phyloP scores from a whole-genome alignment of 2,113 vertebrate genomes.

The Corvus hawaiiensis region DNA sequence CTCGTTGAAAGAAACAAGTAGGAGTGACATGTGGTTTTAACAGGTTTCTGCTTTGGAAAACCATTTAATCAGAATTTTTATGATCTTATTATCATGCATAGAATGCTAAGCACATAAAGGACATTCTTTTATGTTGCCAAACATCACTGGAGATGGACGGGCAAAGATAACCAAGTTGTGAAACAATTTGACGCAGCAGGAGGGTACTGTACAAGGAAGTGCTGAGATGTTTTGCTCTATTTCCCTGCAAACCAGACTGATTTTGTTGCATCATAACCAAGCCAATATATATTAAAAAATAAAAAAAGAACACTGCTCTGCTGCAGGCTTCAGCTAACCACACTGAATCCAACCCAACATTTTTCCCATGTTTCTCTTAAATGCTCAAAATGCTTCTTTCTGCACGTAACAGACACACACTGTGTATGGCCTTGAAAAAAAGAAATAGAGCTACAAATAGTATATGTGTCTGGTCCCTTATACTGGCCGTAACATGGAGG shows the following conservation, averaged over 20 bases:
- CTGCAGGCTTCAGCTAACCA: not conserved
- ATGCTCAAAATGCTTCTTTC: not conserved
- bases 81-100: not conserved
- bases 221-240: not conserved
- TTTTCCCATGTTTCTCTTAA: not conserved
- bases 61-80: not conserved
- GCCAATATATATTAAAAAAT: not conserved
- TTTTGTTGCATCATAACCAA: not conserved
- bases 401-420: not conserved
- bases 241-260: not conserved
- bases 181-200: not conserved
- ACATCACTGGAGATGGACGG: not conserved
- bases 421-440: not conserved
- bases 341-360: not conserved
- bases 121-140: not conserved
- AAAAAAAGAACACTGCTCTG: not conserved
- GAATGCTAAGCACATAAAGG: not conserved
- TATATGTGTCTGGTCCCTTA: not conserved
- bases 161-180: not conserved
- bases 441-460: not conserved
- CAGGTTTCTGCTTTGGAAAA: not conserved
- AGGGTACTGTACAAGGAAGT: not conserved
- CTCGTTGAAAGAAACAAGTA: not conserved
- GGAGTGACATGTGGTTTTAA: not conserved
- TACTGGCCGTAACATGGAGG: not conserved